These are phyloP conservation scores for Drosophila buzzatii DNA, from an alignment of 2,888 invertebrate species.

Conservation along the genomic window DNA sequence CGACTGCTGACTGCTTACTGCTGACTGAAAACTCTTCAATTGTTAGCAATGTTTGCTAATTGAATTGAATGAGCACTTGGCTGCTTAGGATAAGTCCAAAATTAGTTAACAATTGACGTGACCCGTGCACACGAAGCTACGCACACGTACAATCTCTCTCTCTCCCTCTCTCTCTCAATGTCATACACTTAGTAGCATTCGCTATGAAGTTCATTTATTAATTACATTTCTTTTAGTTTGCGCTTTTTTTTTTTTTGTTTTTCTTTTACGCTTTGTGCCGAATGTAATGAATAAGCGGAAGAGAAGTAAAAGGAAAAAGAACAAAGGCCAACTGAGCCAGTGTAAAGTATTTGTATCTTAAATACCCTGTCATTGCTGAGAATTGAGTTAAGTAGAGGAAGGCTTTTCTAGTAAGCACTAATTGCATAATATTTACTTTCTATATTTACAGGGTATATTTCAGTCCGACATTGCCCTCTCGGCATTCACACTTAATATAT, in stretches of 20 bases:
- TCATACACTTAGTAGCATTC: not conserved
- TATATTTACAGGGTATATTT: not conserved
- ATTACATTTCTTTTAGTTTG: conserved; percentile 4
- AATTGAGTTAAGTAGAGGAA: not conserved
- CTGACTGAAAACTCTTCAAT: conserved; percentile 27
- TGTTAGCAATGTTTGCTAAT: conserved; percentile 48
- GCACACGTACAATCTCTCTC: not conserved
- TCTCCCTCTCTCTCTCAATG: not conserved
- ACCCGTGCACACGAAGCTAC: conserved; percentile 19
- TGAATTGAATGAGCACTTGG: conserved; percentile 47
- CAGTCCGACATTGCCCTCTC: not conserved
- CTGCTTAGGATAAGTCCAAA: conserved; percentile 42
- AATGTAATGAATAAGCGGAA: conserved; percentile 3
- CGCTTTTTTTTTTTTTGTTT: conserved; percentile 5
- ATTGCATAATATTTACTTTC: not conserved
- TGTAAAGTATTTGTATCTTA: not conserved
- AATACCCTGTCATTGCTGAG: not conserved
- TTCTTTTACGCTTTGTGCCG: not conserved
- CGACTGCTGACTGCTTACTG: not conserved
- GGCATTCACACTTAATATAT: not conserved
- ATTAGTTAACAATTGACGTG: conserved; percentile 49
- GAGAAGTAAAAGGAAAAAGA: not conserved
- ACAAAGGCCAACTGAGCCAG: conserved; percentile 4
- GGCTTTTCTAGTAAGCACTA: not conserved
- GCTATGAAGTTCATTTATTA: conserved; percentile 4